These are phyloP conservation scores for Trachelus stipa DNA, from an alignment of 2,888 invertebrate genomes.

Conservation along the genomic window DNA sequence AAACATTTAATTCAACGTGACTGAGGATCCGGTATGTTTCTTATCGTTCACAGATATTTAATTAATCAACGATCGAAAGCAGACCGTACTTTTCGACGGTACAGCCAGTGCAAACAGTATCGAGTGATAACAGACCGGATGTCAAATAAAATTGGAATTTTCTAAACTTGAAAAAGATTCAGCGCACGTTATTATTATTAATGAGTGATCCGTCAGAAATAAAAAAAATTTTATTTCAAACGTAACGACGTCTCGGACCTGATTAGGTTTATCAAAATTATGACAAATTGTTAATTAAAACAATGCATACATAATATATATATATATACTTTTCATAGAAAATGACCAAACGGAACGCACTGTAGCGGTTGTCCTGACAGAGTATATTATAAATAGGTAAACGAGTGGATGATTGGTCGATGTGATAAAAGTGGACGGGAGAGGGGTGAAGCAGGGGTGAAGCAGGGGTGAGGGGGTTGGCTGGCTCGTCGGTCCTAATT, in stretches of 20 bases:
- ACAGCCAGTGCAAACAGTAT: not conserved
- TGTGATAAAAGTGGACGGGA: not conserved
- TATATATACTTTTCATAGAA: too few species aligned
- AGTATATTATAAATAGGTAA: not conserved
- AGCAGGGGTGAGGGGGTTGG: not conserved
- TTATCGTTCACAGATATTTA: not conserved
- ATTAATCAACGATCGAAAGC: not conserved
- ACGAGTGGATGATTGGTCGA: not conserved
- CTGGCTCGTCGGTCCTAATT: conserved; percentile 28
- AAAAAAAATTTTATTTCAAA: not conserved
- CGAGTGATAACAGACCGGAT: not conserved
- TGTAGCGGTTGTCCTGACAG: not conserved
- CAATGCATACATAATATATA: too few species aligned
- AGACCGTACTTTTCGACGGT: not conserved
- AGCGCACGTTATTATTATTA: not conserved
- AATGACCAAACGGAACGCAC: not conserved
- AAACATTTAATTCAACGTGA: not conserved
- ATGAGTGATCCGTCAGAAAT: not conserved
- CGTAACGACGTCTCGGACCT: not conserved
- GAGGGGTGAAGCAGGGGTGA: not conserved
- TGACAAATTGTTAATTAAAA: not conserved
- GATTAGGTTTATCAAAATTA: not conserved
- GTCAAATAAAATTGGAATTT: not conserved
- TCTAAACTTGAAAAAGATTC: not conserved
- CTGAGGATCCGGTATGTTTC: not conserved